Percentiles rank a stretch among this genome's conserved stretches.
Conservation (phyloP, 35 echinoderm and acorn worm genomes). For the Acanthaster planci region DNA sequence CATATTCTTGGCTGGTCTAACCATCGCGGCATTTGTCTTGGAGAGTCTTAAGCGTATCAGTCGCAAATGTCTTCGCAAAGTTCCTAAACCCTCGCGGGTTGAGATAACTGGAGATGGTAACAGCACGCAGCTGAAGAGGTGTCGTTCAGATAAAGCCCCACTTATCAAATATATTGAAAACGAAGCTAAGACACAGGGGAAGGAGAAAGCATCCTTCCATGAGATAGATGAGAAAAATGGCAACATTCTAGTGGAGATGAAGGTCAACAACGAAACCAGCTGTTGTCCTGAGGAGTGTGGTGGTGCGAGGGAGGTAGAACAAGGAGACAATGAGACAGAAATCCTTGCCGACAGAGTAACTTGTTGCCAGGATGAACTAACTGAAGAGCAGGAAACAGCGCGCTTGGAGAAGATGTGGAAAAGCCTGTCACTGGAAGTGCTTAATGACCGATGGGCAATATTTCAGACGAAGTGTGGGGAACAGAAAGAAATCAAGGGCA, state of each 20-base stretch:
- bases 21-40: background rate
- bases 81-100: background rate
- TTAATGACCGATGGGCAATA: background rate
- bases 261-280: background rate
- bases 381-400: background rate
- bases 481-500: background rate
- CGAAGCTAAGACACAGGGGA: background rate
- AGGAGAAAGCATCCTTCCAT: background rate
- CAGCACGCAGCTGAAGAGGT: background rate
- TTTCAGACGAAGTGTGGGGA: background rate
- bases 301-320: background rate
- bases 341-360: background rate
- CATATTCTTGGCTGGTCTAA: background rate
- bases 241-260: background rate
- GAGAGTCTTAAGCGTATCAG: conserved; percentile 4
- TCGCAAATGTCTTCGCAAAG: background rate
- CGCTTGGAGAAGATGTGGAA: background rate
- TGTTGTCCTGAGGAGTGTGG: background rate
- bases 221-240: background rate
- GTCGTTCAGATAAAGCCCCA: background rate
- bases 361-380: background rate
- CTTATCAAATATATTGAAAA: background rate
- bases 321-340: conserved; percentile 2
- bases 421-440: conserved; percentile 8
- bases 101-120: background rate